Conservation (phyloP, 1,140 invertebrate genomes). For the Tyrophagus putrescentiae region DNA sequence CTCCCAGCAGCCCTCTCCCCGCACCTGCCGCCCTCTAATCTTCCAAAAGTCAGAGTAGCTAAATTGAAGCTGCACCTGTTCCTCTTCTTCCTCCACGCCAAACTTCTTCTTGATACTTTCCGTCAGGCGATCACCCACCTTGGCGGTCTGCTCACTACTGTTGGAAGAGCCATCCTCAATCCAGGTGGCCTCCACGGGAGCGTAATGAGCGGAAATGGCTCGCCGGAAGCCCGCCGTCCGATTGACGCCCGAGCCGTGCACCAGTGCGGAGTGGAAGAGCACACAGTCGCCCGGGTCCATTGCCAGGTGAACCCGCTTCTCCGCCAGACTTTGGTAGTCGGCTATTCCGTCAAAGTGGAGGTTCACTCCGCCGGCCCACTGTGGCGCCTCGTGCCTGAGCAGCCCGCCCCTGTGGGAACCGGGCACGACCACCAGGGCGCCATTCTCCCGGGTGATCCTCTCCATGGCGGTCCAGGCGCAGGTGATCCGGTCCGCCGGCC, state of each 20-base stretch:
- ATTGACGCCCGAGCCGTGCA: conserved; percentile 75
- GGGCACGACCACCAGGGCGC: conserved; percentile 65
- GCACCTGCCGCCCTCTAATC: too few relatives aligned
- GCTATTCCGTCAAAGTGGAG: conserved; percentile 26
- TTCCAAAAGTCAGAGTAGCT: too few relatives aligned
- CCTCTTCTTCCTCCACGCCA: too few relatives aligned
- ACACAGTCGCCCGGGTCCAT: conserved; percentile 77
- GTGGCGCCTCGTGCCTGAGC: conserved; percentile 53
- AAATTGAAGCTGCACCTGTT: too few relatives aligned
- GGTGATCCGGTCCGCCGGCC: conserved; percentile 57
- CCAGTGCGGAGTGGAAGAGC: conserved; percentile 71
- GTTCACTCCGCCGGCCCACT: conserved; percentile 43
- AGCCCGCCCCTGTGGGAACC: conserved; percentile 54
- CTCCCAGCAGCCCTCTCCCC: too few relatives aligned
- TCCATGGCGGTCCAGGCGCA: conserved; percentile 82
- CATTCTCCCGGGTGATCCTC: conserved; percentile 53
- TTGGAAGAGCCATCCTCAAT: too few relatives aligned
- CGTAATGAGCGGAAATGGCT: too few relatives aligned
- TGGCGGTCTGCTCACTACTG: too few relatives aligned
- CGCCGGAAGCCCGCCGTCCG: conserved; percentile 37
- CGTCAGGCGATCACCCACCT: too few relatives aligned
- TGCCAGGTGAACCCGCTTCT: conserved; percentile 44
- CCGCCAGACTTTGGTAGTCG: too few relatives aligned
- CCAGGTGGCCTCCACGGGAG: too few relatives aligned
- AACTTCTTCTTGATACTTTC: too few relatives aligned